These are phyloP conservation scores for Microcebus griseorufus DNA, from an alignment of 2,113 vertebrate genomes.

Conservation along the genomic window DNA sequence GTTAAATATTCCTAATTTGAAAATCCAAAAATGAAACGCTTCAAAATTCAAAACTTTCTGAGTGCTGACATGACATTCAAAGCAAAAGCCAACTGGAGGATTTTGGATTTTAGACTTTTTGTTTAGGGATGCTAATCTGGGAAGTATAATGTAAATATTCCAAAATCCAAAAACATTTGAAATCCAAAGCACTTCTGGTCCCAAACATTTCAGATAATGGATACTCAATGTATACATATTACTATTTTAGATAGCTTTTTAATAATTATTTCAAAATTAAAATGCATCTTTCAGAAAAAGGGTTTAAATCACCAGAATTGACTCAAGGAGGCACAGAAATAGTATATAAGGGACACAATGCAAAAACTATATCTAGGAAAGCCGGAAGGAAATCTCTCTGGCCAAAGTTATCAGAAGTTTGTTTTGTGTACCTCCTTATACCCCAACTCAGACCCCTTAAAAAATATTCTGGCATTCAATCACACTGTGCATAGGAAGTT, in stretches of 20 bases:
- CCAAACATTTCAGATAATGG: background rate
- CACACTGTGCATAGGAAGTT: background rate
- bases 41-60: background rate
- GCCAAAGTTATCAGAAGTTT: background rate
- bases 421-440: background rate
- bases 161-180: background rate
- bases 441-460: background rate
- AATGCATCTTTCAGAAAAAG: background rate
- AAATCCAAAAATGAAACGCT: background rate
- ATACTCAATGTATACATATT: background rate
- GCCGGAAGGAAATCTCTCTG: background rate
- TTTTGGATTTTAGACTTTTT: background rate
- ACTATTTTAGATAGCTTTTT: background rate
- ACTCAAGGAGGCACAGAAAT: background rate
- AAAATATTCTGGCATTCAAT: background rate
- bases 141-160: background rate
- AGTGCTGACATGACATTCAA: background rate
- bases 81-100: background rate
- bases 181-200: background rate
- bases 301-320: background rate
- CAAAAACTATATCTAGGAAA: background rate
- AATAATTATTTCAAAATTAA: slow-evolving; percentile 5
- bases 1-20: background rate
- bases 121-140: background rate
- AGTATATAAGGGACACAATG: background rate